phyloP scores from a whole-genome alignment of 2,888 invertebrate genomes.

The Dicycla oo region DNA sequence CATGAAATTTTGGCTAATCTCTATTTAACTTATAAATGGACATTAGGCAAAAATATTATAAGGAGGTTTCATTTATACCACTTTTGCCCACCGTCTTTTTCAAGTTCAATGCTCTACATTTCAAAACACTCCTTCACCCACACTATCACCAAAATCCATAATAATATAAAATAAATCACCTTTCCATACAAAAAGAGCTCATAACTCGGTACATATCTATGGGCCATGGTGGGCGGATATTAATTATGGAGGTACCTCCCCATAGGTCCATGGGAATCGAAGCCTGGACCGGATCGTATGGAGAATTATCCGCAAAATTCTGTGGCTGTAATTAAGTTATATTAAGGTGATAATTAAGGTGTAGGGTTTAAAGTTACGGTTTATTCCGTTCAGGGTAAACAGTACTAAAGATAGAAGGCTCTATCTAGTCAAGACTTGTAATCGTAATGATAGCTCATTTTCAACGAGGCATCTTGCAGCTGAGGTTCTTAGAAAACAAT shows the following conservation, averaged over 20 bases:
- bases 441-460: not conserved
- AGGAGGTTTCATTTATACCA: not conserved
- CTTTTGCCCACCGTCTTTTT: not conserved
- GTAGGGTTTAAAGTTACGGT: slow-evolving; percentile 31
- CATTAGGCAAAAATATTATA: not conserved
- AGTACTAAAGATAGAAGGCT: not conserved
- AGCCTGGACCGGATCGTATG: slow-evolving; percentile 55
- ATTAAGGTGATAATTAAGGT: slow-evolving; percentile 60
- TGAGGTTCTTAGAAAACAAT: not conserved
- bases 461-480: not conserved
- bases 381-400: slow-evolving; percentile 12
- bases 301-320: slow-evolving; percentile 63
- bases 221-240: slow-evolving; percentile 79
- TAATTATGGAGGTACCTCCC: slow-evolving; percentile 81
- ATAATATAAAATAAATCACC: slow-evolving; percentile 57
- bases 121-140: slow-evolving; percentile 2
- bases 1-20: not conserved
- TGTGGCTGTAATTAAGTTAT: slow-evolving; percentile 61
- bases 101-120: not conserved
- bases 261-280: slow-evolving; percentile 74
- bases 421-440: not conserved
- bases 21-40: not conserved
- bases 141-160: slow-evolving; percentile 35
- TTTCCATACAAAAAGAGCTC: slow-evolving; percentile 50
- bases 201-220: slow-evolving; percentile 57